These are phyloP conservation scores for Python bivittatus DNA, from an alignment of 2,113 vertebrate genomes.

Conservation along the genomic window DNA sequence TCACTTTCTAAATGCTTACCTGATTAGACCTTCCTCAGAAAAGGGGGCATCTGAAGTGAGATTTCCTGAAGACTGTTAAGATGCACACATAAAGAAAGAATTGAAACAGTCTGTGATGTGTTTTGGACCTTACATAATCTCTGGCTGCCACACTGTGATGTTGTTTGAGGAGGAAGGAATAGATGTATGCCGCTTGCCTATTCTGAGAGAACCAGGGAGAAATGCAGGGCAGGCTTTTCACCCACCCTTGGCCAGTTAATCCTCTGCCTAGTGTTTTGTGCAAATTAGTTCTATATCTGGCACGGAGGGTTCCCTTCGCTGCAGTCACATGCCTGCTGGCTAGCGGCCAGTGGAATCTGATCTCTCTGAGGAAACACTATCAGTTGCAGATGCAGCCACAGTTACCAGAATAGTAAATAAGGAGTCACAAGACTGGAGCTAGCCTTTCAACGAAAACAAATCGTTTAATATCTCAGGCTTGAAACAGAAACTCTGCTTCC, in stretches of 20 bases:
- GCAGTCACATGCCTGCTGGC: slow-evolving; percentile 82
- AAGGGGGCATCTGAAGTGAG: neutral
- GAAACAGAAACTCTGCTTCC: slow-evolving; percentile 41
- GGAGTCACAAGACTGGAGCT: slow-evolving; percentile 72
- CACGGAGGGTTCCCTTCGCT: slow-evolving; percentile 72
- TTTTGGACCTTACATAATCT: neutral
- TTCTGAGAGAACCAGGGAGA: neutral
- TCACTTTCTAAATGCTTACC: neutral
- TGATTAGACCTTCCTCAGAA: slow-evolving; percentile 4
- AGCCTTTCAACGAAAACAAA: slow-evolving; percentile 76
- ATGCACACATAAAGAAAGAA: neutral
- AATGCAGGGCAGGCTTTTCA: neutral
- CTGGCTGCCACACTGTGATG: neutral
- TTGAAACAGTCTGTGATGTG: neutral
- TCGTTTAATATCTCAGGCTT: slow-evolving; percentile 73
- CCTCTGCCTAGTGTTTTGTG: slow-evolving; percentile 61
- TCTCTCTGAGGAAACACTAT: slow-evolving; percentile 78
- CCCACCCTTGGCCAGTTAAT: slow-evolving; percentile 42
- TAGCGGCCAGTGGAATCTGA: slow-evolving; percentile 71
- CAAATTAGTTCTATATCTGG: slow-evolving; percentile 59
- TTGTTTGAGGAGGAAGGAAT: neutral
- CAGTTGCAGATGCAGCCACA: slow-evolving; percentile 77
- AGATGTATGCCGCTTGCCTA: neutral
- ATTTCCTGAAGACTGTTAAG: neutral
- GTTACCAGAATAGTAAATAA: slow-evolving; percentile 91